phyloP scores from a whole-genome alignment of 2,888 invertebrate genomes.

The Epiblema foenella region DNA sequence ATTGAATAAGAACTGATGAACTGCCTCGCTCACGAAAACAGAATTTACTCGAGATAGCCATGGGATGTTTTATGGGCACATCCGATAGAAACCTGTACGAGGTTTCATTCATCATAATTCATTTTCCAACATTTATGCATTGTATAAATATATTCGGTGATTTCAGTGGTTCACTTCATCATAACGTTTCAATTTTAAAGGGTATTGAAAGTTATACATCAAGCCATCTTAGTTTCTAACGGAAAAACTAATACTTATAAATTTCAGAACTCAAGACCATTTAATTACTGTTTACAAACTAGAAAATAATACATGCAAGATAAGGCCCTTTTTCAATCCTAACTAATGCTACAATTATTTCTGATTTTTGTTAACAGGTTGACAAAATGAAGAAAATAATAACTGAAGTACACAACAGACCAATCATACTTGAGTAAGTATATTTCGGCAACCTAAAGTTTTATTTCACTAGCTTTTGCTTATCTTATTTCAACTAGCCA shows the following conservation, averaged over 20 bases:
- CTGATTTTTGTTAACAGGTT: no score
- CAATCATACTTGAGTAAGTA: not conserved
- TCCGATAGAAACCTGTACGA: not conserved
- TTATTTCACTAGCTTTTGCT: conserved; percentile 7
- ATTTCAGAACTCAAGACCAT: no score
- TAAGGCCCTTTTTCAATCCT: no score
- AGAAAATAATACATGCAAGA: no score
- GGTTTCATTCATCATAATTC: no score
- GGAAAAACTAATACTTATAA: not conserved
- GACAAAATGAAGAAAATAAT: no score
- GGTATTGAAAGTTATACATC: not conserved
- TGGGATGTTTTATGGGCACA: conserved; percentile 16
- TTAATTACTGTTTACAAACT: no score
- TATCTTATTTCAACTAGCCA: conserved; percentile 15
- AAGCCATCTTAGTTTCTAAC: not conserved
- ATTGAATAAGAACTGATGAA: conserved; percentile 12
- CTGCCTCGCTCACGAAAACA: conserved; percentile 6
- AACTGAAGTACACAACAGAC: not conserved
- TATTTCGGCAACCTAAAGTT: not conserved
- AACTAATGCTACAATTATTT: no score
- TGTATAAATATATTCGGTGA: no score
- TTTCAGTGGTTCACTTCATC: not conserved
- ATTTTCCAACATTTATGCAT: not conserved
- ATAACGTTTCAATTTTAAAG: no score
- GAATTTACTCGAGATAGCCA: conserved; percentile 17